These are phyloP conservation scores for Sus cebifrons DNA, from an alignment of 2,797 vertebrate genomes.

Conservation along the genomic window DNA sequence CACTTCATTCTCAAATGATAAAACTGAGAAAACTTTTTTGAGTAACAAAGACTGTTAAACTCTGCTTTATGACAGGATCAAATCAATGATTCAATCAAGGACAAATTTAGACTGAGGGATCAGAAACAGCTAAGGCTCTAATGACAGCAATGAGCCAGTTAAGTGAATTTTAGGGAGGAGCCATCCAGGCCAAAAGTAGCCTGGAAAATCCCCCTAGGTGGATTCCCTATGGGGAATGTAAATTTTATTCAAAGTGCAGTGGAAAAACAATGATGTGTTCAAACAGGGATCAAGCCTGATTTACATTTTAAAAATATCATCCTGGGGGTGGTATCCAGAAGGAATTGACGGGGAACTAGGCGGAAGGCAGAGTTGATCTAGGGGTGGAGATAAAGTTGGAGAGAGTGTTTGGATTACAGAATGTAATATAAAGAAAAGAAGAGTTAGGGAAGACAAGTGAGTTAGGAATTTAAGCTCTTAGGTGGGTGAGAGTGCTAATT, in stretches of 20 bases:
- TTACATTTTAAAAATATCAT: not conserved
- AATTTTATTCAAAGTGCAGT: not conserved
- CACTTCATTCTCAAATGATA: not conserved
- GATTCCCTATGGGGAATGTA: not conserved
- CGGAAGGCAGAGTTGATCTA: not conserved
- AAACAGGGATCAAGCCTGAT: not conserved
- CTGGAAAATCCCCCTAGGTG: not conserved
- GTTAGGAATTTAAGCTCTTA: not conserved
- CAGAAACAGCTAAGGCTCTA: not conserved
- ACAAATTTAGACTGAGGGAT: not conserved
- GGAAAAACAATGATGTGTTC: not conserved
- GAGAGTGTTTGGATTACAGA: not conserved
- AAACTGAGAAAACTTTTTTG: not conserved
- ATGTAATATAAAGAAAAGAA: not conserved
- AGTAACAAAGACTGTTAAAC: constrained; percentile 11
- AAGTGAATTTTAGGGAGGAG: not conserved
- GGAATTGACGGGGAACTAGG: not conserved
- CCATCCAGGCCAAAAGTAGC: not conserved
- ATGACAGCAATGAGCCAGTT: not conserved
- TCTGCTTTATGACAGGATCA: not conserved
- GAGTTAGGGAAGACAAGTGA: not conserved
- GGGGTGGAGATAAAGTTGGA: not conserved
- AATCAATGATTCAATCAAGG: constrained; percentile 17
- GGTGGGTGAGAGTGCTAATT: not conserved
- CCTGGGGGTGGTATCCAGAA: not conserved